phyloP scores from a whole-genome alignment of 2,113 vertebrate genomes.

The Muscicapa adusta region DNA sequence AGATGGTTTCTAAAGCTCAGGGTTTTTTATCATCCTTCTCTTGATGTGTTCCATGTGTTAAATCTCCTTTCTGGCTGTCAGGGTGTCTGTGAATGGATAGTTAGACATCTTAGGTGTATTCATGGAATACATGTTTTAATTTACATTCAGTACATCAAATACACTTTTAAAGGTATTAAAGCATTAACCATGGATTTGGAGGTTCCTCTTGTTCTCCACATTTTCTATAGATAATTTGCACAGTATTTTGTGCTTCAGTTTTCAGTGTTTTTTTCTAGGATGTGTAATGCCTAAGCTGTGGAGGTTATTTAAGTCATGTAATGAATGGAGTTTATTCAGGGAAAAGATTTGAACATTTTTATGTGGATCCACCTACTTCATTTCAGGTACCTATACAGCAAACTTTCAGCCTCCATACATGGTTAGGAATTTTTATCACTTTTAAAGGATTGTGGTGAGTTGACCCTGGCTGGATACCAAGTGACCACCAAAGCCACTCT shows the following conservation, averaged over 20 bases:
- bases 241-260: background rate
- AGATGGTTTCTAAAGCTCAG: background rate
- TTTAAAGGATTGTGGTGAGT: background rate
- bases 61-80: background rate
- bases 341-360: background rate
- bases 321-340: background rate
- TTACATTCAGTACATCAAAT: background rate
- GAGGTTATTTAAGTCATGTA: background rate
- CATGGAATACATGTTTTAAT: background rate
- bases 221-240: background rate
- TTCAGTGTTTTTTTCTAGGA: background rate
- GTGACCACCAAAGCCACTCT: background rate
- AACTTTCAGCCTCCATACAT: background rate
- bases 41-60: background rate
- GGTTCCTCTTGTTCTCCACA: background rate
- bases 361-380: background rate
- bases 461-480: background rate
- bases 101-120: background rate
- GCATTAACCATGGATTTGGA: background rate
- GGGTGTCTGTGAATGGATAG: background rate
- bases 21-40: background rate
- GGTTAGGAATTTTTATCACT: background rate
- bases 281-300: background rate
- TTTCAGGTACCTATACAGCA: background rate
- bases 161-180: background rate